Conservation (phyloP, 2,888 invertebrate genomes). For the Sarcophaga rosellei region DNA sequence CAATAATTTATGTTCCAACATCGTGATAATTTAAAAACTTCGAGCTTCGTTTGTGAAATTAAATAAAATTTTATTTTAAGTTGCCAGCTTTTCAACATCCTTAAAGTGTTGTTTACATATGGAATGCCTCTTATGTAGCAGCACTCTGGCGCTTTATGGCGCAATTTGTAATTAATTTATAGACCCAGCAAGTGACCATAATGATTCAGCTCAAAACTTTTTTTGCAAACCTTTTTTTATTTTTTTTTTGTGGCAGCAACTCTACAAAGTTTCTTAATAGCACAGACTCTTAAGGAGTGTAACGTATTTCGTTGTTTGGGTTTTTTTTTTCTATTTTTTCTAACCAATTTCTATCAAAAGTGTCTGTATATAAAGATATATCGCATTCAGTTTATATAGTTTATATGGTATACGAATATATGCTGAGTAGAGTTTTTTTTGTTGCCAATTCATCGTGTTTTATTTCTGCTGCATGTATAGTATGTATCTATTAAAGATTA, state of each 20-base stretch:
- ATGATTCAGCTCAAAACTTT: constrained; percentile 64
- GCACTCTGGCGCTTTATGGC: constrained; percentile 64
- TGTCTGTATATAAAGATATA: constrained; percentile 64
- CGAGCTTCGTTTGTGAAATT: not conserved
- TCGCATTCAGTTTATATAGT: constrained; percentile 32
- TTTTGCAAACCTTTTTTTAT: constrained; percentile 36
- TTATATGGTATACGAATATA: not conserved
- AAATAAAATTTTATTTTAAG: not conserved
- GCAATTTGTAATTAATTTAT: constrained; percentile 69
- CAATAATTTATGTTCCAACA: no score
- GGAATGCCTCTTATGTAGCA: constrained; percentile 27
- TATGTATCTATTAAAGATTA: constrained; percentile 68
- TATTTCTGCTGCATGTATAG: constrained; percentile 58
- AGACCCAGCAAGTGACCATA: constrained; percentile 69
- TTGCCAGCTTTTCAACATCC: not conserved
- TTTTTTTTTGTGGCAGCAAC: not conserved
- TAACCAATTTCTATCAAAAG: constrained; percentile 47
- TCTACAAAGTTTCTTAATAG: constrained; percentile 42
- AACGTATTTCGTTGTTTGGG: not conserved
- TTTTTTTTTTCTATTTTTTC: constrained; percentile 15
- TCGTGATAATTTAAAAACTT: not conserved
- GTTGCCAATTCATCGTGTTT: constrained; percentile 53
- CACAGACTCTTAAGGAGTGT: constrained; percentile 63
- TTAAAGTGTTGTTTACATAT: not conserved
- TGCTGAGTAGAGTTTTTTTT: not conserved